Percentiles rank a stretch among this genome's conserved stretches.
Evolutionary conservation across 1,140 invertebrate genomes (phyloP).

Genomic region (Cyrtorhinus lividipennis): DNA sequence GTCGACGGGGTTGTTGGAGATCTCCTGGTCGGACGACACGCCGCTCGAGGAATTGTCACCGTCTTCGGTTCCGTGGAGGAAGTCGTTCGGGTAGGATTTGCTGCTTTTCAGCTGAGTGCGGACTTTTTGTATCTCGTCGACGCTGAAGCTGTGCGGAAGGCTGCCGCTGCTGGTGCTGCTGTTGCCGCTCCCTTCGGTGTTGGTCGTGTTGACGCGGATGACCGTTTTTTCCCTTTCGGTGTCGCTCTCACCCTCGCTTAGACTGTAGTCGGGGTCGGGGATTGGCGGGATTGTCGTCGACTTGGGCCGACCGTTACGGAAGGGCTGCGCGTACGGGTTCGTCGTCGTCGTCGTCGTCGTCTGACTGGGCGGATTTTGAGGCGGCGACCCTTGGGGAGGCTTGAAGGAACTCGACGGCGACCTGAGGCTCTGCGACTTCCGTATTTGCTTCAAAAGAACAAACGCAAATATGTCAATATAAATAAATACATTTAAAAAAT

Average conservation of each 20-base stretch:
- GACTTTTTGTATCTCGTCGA: constrained; percentile 68
- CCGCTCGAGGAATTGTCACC: constrained; percentile 76
- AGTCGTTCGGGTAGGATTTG: constrained; percentile 68
- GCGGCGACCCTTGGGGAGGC: constrained; percentile 18
- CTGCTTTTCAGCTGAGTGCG: constrained; percentile 67
- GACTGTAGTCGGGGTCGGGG: constrained; percentile 78
- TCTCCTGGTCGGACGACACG: constrained; percentile 71
- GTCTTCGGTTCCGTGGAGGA: constrained; percentile 47
- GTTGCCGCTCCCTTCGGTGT: constrained; percentile 23
- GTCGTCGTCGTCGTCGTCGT: neutral
- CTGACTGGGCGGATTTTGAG: neutral
- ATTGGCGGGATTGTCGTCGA: constrained; percentile 47
- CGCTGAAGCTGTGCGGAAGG: constrained; percentile 67
- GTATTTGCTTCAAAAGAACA: constrained; percentile 37
- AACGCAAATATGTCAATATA: too few species aligned
- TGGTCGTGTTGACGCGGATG: constrained; percentile 19
- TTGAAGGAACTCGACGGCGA: constrained; percentile 34
- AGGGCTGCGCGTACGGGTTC: constrained; percentile 25
- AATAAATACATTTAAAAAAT: too few species aligned
- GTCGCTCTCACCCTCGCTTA: constrained; percentile 52
- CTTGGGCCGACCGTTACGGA: constrained; percentile 18
- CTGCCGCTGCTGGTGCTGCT: constrained; percentile 43
- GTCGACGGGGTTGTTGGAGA: constrained; percentile 28
- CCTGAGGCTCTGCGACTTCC: constrained; percentile 47
- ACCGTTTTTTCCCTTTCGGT: constrained; percentile 36